These are phyloP conservation scores for Atrina japonica DNA, from an alignment of 2,888 invertebrate species.

Conservation along the genomic window DNA sequence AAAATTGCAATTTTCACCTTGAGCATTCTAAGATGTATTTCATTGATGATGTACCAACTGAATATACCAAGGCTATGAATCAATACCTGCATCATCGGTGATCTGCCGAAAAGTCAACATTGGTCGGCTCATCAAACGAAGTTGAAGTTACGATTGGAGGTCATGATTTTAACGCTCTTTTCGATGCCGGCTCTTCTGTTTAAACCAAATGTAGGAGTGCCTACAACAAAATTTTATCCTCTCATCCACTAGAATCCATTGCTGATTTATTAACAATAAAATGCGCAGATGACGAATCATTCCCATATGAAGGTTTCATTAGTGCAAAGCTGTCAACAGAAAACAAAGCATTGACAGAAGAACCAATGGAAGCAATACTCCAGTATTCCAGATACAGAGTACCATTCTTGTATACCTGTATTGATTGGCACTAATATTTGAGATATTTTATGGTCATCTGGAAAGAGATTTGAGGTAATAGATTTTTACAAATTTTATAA, in stretches of 20 bases:
- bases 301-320: too few relatives aligned
- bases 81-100: not conserved
- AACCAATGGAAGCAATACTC: too few relatives aligned
- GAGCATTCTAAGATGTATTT: not conserved
- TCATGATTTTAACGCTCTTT: not conserved
- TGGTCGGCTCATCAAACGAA: not conserved
- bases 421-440: too few relatives aligned
- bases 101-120: not conserved
- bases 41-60: not conserved
- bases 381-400: too few relatives aligned
- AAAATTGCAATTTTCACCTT: not conserved
- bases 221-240: not conserved
- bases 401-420: too few relatives aligned
- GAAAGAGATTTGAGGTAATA: too few relatives aligned
- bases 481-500: too few relatives aligned
- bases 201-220: not conserved
- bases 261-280: too few relatives aligned
- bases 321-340: too few relatives aligned
- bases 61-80: not conserved
- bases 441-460: too few relatives aligned
- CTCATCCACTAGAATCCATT: not conserved
- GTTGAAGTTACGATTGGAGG: not conserved
- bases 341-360: too few relatives aligned
- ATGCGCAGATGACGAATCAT: too few relatives aligned
- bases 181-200: not conserved